Percentiles rank a stretch among this genome's conserved stretches.
Conservation (phyloP, 2,888 invertebrate species). For the Ophioninae sp. region DNA sequence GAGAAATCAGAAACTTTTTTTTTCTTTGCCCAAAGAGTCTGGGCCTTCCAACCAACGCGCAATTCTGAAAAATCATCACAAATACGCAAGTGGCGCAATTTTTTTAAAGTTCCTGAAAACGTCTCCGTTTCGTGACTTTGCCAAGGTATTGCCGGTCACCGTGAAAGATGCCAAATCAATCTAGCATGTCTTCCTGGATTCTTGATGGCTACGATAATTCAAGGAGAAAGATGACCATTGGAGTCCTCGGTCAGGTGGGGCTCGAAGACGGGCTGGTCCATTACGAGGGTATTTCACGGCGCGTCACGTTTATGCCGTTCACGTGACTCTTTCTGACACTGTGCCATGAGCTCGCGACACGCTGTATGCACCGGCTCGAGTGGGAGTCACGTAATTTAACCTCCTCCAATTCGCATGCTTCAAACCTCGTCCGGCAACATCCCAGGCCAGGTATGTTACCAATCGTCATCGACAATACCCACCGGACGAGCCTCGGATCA, state of each 20-base stretch:
- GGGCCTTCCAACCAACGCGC: neutral
- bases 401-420: conserved; percentile 63
- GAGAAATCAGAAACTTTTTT: conserved; percentile 44
- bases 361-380: conserved; percentile 67
- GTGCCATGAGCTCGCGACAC: conserved; percentile 64
- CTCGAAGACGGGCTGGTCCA: conserved; percentile 72
- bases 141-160: conserved; percentile 12
- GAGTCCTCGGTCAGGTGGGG: conserved; percentile 30
- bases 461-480: conserved; percentile 1
- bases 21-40: conserved; percentile 41
- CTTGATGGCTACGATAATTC: conserved; percentile 8
- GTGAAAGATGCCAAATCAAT: conserved; percentile 12
- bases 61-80: neutral
- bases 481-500: neutral
- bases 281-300: conserved; percentile 79
- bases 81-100: neutral
- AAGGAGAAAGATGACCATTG: conserved; percentile 13
- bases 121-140: conserved; percentile 1
- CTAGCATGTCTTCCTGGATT: conserved; percentile 15
- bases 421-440: conserved; percentile 10
- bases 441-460: neutral
- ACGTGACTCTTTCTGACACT: conserved; percentile 77
- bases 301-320: conserved; percentile 78
- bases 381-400: conserved; percentile 71
- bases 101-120: neutral